Evolutionary conservation across 1,140 invertebrate genomes (phyloP).

Genomic region (Nebria ingens): DNA sequence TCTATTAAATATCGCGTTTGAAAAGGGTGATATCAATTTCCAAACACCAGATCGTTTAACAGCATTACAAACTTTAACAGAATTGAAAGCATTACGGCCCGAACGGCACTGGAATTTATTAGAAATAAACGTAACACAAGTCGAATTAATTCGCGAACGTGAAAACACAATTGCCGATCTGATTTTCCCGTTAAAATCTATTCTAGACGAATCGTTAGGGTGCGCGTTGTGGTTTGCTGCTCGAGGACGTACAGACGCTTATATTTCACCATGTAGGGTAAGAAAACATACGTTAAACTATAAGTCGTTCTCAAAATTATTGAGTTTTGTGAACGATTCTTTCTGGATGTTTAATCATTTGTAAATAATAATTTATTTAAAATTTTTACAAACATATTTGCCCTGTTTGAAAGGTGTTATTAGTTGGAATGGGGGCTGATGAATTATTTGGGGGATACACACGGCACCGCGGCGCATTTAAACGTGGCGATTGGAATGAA

Average conservation of each 20-base stretch:
- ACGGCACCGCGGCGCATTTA: slow-evolving; percentile 67
- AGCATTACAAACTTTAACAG: slow-evolving; percentile 58
- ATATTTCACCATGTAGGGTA: slow-evolving; percentile 57
- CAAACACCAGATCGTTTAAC: slow-evolving; percentile 75
- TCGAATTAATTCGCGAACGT: slow-evolving; percentile 50
- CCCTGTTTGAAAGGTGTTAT: slow-evolving; percentile 48
- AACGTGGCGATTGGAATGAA: slow-evolving; percentile 51
- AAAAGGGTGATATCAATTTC: slow-evolving; percentile 40
- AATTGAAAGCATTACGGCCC: slow-evolving; percentile 60
- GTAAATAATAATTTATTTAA: not conserved
- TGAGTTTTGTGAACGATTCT: slow-evolving; percentile 13
- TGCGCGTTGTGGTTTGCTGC: slow-evolving; percentile 95
- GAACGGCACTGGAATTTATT: slow-evolving; percentile 47
- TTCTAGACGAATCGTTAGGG: slow-evolving; percentile 92
- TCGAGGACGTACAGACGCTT: slow-evolving; percentile 44
- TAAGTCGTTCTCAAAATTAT: too few species aligned
- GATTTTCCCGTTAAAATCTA: slow-evolving; percentile 69
- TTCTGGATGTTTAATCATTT: not conserved
- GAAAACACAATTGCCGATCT: slow-evolving; percentile 56
- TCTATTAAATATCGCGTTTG: slow-evolving; percentile 95
- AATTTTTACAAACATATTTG: not conserved
- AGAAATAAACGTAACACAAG: slow-evolving; percentile 61
- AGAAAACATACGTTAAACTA: too few species aligned
- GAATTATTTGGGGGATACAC: slow-evolving; percentile 93
- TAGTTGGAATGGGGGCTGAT: slow-evolving; percentile 92